These are phyloP conservation scores for Congeria kusceri DNA, from an alignment of 2,888 invertebrate species.

Conservation along the genomic window DNA sequence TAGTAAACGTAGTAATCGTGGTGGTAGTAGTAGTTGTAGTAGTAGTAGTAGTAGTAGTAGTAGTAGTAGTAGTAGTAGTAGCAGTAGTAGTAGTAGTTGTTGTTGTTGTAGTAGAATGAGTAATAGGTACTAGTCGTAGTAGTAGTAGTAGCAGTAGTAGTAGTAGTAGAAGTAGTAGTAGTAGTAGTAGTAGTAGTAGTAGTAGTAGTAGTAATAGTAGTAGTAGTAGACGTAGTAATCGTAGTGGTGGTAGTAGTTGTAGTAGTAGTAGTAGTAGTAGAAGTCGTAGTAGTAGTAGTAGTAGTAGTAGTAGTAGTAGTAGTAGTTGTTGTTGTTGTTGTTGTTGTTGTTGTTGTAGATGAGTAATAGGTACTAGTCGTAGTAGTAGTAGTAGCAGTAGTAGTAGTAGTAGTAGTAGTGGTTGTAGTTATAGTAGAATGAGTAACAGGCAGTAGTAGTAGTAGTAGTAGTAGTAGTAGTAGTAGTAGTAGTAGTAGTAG, in stretches of 20 bases:
- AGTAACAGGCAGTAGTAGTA: constrained; percentile 14
- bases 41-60: constrained; percentile 17
- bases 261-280: too few species aligned
- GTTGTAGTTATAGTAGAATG: not conserved
- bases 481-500: too few species aligned
- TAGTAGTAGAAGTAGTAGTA: constrained; percentile 16
- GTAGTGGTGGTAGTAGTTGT: too few species aligned
- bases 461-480: constrained; percentile 1
- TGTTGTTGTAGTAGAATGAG: not conserved
- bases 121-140: too few species aligned
- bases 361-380: too few species aligned
- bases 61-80: constrained; percentile 22
- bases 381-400: too few species aligned
- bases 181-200: constrained; percentile 17
- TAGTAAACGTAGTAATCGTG: not conserved
- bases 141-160: constrained; percentile 1
- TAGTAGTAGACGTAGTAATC: too few species aligned
- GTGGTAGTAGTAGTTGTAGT: constrained; percentile 16
- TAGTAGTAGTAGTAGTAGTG: too few species aligned
- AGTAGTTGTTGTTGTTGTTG: too few species aligned
- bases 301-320: too few species aligned
- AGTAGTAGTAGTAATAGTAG: constrained; percentile 18
- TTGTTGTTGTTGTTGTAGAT: too few species aligned
- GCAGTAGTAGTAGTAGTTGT: constrained; percentile 18
- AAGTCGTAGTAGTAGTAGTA: too few species aligned